Conservation (phyloP, 2,797 vertebrate species). For the Lepidocolaptes lacrymiger region DNA sequence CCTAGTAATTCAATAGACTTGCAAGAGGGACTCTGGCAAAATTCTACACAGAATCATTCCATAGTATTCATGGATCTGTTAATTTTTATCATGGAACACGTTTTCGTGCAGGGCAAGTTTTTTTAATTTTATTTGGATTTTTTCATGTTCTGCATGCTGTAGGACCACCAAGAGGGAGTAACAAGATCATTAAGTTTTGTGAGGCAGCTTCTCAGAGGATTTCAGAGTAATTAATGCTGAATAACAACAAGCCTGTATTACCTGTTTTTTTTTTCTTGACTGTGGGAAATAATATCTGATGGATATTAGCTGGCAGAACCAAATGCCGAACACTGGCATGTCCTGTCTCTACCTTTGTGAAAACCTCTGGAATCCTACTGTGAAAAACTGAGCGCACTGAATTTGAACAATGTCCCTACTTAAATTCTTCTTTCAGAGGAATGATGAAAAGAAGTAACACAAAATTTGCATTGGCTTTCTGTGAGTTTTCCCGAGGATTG, state of each 20-base stretch:
- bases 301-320: background rate
- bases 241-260: background rate
- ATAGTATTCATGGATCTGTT: background rate
- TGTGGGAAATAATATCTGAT: background rate
- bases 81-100: background rate
- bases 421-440: background rate
- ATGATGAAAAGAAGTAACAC: background rate
- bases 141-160: background rate
- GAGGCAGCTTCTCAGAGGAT: background rate
- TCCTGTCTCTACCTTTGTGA: background rate
- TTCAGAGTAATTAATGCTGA: background rate
- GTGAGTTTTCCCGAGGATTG: background rate
- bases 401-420: background rate
- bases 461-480: background rate
- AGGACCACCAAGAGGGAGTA: background rate
- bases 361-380: background rate
- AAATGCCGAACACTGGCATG: background rate
- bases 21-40: background rate
- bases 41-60: background rate
- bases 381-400: background rate
- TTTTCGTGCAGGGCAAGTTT: background rate
- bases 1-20: background rate
- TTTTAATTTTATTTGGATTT: background rate
- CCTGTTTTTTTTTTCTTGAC: background rate
- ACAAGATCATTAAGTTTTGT: background rate